Base-by-base conservation (phyloP, 1,140 invertebrate genomes). In the Drosophila simulans region DNA sequence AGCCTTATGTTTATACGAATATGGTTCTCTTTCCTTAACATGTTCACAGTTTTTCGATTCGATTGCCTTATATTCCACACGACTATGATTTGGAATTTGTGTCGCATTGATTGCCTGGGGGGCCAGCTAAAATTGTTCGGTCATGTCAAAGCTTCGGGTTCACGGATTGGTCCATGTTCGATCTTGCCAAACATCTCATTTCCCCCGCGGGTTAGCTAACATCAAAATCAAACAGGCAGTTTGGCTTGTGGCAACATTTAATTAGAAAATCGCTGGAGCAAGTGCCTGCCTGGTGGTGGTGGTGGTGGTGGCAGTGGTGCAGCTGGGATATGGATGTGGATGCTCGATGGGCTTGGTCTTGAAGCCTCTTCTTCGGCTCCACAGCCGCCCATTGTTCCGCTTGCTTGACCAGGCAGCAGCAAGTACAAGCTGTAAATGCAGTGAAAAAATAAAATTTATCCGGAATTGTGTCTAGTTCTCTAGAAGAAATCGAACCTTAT, bases 211-310 rank as follows among this genome's bases (percentile, higher is more conserved):
- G 62, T 65, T 65, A 7, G 58, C 62, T 25, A 65, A 65, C 58
- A 65, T 15, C 58, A 13, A 64, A 60, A 35, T 31, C 20, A 57
- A 39, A 17, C 59, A 43, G 37, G 11, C 43, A 25, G 66, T 55
- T 55, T 57, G 68, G 42, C 53, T 70, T 70, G 68, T 49, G 68
- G 68, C 64, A 70, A 70, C 68, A 57, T 70, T 70, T 70, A 70
- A 70, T 70, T 70, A 70, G 68, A 70, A 70, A 70, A 70, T 70
- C 68, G 68, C 65, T 70, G 64, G 68, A 49, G 68, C 68, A 70
- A 56, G 60, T 53, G 64, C 64, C 68, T 70, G 43, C 53, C 58
- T 48, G 56, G 56, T 22, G 42, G 22, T 31, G 35, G 35, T 37
- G 56, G 56, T 22, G 35, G 35, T 37, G 35, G 11, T 13, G 34